Percentiles rank a stretch among this genome's conserved stretches.
Evolutionary conservation across 2,113 vertebrate genomes (phyloP).

Genomic region (Silurus glanis): DNA sequence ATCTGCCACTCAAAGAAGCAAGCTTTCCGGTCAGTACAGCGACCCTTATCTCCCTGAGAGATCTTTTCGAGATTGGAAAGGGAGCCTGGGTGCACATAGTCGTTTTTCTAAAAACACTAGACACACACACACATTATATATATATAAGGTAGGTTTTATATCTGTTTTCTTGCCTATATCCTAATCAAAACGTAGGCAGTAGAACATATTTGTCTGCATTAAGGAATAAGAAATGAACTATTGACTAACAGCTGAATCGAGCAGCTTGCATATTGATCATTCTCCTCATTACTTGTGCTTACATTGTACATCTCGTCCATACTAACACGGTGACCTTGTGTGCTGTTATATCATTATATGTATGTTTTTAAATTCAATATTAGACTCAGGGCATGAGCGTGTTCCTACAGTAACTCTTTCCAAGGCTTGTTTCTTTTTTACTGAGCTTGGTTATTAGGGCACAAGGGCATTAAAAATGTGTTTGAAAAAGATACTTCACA

Average conservation of each 20-base stretch:
- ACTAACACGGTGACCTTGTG: conserved; percentile 2
- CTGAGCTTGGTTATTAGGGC: not conserved
- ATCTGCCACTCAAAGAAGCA: conserved; percentile 55
- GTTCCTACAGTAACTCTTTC: not conserved
- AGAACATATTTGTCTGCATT: not conserved
- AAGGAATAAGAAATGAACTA: not conserved
- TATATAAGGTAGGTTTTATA: not conserved
- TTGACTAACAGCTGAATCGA: not conserved
- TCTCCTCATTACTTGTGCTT: not conserved
- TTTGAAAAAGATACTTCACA: not conserved
- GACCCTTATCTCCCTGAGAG: conserved; percentile 61
- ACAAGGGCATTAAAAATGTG: not conserved
- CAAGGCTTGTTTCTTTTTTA: not conserved
- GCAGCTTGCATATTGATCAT: not conserved
- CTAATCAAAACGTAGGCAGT: conserved; percentile 31
- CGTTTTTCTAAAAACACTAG: conserved; percentile 2
- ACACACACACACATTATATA: conserved; percentile 8
- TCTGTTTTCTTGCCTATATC: not conserved
- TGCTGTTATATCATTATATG: not conserved
- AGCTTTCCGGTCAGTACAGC: conserved; percentile 37
- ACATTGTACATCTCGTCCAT: not conserved
- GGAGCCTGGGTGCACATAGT: conserved; percentile 48
- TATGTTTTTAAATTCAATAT: not conserved
- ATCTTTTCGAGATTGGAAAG: conserved; percentile 62
- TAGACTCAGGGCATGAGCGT: not conserved